These are phyloP conservation scores for Ascidia mentula DNA, from an alignment of 23 tunicate genomes.

Conservation along the genomic window DNA sequence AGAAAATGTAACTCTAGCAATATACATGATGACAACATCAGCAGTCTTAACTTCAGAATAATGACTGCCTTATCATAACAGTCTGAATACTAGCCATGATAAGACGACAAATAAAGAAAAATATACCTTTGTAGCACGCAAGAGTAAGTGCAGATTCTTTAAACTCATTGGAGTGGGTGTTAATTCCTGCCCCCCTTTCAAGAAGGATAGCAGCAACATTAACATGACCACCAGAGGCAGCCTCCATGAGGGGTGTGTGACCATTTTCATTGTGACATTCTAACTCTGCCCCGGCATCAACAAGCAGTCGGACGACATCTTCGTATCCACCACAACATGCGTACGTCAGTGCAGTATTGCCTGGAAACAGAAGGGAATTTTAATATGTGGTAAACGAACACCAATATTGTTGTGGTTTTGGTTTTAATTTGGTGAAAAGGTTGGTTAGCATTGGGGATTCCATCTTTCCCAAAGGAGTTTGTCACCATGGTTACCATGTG, in stretches of 20 bases:
- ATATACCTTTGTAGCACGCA: conserved; percentile 97
- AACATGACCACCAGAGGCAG: conserved; percentile 96
- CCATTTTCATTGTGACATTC: conserved; percentile 96
- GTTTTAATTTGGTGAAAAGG: no score
- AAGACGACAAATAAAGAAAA: no score
- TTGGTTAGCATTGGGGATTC: no score
- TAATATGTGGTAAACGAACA: neutral
- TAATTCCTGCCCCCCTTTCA: conserved; percentile 90
- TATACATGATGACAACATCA: no score
- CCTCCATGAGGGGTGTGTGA: conserved; percentile 99
- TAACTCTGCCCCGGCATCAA: conserved; percentile 77
- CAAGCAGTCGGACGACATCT: conserved; percentile 63
- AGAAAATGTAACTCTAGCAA: no score
- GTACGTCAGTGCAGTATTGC: conserved; percentile 96
- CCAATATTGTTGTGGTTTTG: no score
- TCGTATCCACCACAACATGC: conserved; percentile 97
- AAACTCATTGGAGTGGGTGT: conserved; percentile 91
- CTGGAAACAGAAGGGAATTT: conserved; percentile 16
- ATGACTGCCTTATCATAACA: no score
- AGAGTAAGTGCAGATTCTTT: conserved; percentile 95
- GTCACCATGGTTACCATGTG: no score
- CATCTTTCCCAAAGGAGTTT: no score
- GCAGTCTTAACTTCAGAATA: no score
- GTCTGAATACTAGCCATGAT: no score
- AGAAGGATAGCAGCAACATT: conserved; percentile 72